Conservation (phyloP, 35 echinoderm and acorn worm species). For the Patiria miniata region DNA sequence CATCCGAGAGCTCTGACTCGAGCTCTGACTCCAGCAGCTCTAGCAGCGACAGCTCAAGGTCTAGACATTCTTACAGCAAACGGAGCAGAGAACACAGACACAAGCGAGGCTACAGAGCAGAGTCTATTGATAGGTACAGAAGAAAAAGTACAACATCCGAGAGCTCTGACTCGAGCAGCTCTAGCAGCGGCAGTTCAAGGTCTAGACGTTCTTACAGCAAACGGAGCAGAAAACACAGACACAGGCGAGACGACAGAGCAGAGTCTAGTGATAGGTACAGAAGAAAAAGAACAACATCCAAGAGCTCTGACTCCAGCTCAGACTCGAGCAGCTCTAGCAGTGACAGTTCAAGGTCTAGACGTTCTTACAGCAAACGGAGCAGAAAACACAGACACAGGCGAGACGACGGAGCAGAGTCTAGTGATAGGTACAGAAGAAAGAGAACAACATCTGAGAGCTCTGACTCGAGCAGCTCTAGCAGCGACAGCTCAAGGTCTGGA, state of each 20-base stretch:
- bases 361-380: conserved; percentile 11
- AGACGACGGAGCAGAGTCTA: too few species aligned
- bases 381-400: not conserved
- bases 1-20: not conserved
- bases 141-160: too few species aligned
- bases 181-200: not conserved
- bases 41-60: not conserved
- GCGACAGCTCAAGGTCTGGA: not conserved
- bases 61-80: conserved; percentile 25
- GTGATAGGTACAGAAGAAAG: too few species aligned
- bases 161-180: not conserved
- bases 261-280: too few species aligned
- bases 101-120: not conserved
- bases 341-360: not conserved
- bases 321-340: not conserved
- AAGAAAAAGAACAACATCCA: too few species aligned
- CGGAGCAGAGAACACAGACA: not conserved
- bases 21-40: not conserved
- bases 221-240: not conserved
- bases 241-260: conserved; percentile 8
- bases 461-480: not conserved
- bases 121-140: too few species aligned
- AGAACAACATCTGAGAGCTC: too few species aligned
- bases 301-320: too few species aligned
- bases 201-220: not conserved